phyloP scores from a whole-genome alignment of 2,797 vertebrate species.

The Margarornis squamiger region DNA sequence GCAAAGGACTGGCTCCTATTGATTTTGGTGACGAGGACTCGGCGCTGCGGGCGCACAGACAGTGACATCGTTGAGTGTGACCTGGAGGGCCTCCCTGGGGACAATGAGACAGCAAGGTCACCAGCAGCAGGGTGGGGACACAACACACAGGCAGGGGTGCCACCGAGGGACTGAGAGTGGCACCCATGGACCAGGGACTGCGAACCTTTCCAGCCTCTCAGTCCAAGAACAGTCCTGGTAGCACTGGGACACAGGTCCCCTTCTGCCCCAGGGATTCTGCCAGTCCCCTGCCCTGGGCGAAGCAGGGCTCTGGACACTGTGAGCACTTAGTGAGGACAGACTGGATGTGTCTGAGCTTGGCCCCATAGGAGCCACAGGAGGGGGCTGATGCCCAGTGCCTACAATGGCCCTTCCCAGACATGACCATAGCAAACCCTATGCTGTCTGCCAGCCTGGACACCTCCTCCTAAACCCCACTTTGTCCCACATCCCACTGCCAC shows the following conservation, averaged over 20 bases:
- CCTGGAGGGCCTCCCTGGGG: conserved; percentile 88
- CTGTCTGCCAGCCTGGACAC: accelerated
- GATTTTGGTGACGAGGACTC: conserved; percentile 84
- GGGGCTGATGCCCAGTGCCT: not conserved
- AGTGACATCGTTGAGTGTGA: conserved; percentile 94
- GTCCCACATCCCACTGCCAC: not conserved
- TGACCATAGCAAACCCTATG: not conserved
- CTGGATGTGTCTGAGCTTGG: accelerated
- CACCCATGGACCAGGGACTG: accelerated
- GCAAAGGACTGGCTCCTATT: conserved; percentile 97
- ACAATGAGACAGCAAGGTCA: not conserved
- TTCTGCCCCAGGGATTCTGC: not conserved
- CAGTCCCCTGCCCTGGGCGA: not conserved
- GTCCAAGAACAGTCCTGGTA: not conserved
- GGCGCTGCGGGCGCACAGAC: conserved; percentile 87
- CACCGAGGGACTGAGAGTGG: accelerated
- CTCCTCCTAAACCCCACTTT: not conserved
- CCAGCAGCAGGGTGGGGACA: not conserved
- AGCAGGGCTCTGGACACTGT: not conserved
- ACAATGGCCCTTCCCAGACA: not conserved
- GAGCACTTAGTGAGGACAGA: not conserved
- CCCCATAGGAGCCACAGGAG: not conserved
- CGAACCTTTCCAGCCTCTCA: not conserved
- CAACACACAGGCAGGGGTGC: not conserved
- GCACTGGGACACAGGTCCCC: not conserved